Percentiles rank a stretch among this genome's conserved stretches.
phyloP scores from a whole-genome alignment of 2,797 vertebrate species.

The Bradypodion ventrale region DNA sequence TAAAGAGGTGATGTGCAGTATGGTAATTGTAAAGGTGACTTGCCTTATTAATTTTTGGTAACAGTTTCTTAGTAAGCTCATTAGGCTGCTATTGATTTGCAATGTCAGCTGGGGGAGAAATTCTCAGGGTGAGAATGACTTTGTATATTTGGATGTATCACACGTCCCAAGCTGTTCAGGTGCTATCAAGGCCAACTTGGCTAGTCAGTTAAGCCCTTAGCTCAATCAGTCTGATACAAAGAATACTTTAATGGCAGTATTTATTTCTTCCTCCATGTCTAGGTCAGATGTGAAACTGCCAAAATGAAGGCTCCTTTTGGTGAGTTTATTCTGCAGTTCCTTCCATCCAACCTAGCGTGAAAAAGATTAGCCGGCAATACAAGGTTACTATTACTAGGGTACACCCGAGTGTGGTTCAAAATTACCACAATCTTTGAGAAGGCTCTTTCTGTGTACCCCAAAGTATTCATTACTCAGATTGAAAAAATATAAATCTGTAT shows the following conservation, averaged over 20 bases:
- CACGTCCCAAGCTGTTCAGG: constrained; percentile 40
- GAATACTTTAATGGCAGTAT: constrained; percentile 32
- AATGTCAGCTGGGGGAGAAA: constrained; percentile 74
- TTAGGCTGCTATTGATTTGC: constrained; percentile 77
- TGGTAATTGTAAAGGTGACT: constrained; percentile 77
- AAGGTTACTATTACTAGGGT: too few species aligned
- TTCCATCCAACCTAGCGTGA: too few species aligned
- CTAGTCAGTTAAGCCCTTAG: constrained; percentile 36
- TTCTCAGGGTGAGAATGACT: constrained; percentile 47
- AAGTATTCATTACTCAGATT: constrained; percentile 28
- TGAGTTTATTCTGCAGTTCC: too few species aligned
- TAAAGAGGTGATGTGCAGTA: constrained; percentile 76
- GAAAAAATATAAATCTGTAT: neutral
- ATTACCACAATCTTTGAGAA: too few species aligned
- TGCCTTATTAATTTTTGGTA: constrained; percentile 80
- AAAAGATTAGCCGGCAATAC: too few species aligned
- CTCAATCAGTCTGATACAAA: constrained; percentile 33
- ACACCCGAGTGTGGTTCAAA: too few species aligned
- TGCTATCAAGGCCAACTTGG: constrained; percentile 42
- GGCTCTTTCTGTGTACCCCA: too few species aligned
- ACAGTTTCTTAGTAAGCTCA: constrained; percentile 82
- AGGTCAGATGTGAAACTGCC: too few species aligned
- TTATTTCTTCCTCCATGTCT: too few species aligned
- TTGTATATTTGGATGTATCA: constrained; percentile 19
- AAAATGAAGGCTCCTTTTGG: too few species aligned